Evolutionary conservation across 2,113 vertebrate species (phyloP), one percentile per base, ranked within the genome.

Genomic region (Alethe castanea): DNA sequence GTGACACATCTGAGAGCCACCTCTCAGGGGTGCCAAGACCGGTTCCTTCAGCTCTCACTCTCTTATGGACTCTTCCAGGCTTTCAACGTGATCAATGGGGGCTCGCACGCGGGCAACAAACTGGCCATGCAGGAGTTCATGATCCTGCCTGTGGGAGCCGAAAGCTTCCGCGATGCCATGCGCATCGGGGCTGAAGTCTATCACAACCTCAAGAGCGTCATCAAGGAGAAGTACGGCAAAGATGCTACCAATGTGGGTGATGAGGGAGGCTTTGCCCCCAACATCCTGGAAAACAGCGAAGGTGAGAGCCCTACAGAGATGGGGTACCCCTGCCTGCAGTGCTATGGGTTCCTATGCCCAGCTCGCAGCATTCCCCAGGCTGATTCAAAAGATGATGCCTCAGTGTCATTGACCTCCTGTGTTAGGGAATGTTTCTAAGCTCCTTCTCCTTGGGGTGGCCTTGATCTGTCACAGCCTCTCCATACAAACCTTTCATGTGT

Each of bases 121-220:
- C 96, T 99, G 97, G 99, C 99, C 48, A 99, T 99, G 99, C 99
- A 99, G 93, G 99, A 99, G 96, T 99, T 99, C 91, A 99, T 99
- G 99, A 98, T 99, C 60, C 98, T 99, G 73, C 99, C 99, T 0
- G 99, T 99, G n/a, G 99, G 99, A 23, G 99, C 99, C 0, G 99
- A 99, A 96, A 99, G 98, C 86, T 99, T 99, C 92, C 98, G 98
- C 1, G 99, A 99, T 44, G 99, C 99, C 67, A 98, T 99, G 96
- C 98, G 98, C 40, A 97, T 99, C 0, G 99, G 99, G 67, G 99
- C 99, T 0, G 99, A 99, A 97, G 98, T 99, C 56, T 99, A 99
- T 80, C 99, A 99, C 95, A 99, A 99, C 11, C 98, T 99, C 89
- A 98, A 99, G 96, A 98, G 97, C 0, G 99, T 99, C 92, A 99